Percentiles rank a stretch among this genome's conserved stretches.
These are phyloP conservation scores for Drosophila siamana DNA, from an alignment of 2,888 invertebrate genomes.

Conservation along the genomic window DNA sequence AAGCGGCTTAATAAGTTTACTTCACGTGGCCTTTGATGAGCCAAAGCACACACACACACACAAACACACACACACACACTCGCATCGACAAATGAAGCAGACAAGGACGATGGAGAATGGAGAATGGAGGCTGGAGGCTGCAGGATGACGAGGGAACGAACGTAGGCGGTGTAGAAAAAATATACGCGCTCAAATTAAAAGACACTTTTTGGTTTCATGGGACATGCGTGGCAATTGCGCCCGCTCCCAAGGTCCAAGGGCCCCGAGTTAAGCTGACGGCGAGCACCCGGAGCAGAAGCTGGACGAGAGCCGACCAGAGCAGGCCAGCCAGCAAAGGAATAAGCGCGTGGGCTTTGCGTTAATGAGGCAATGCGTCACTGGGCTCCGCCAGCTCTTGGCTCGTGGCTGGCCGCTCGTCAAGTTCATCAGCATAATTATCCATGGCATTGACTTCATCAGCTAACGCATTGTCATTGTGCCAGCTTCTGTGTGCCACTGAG, in stretches of 20 bases:
- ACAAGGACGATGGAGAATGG: not conserved
- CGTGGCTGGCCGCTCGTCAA: slow-evolving; percentile 53
- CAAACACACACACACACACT: not conserved
- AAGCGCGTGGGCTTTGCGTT: slow-evolving; percentile 74
- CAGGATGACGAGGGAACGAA: too few relatives aligned
- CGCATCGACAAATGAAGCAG: not conserved
- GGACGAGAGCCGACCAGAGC: slow-evolving; percentile 1
- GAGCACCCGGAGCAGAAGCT: not conserved
- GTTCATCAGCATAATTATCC: slow-evolving; percentile 80
- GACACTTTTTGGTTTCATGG: slow-evolving; percentile 71
- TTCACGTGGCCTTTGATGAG: slow-evolving; percentile 68
- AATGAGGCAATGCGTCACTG: slow-evolving; percentile 80
- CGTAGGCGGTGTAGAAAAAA: slow-evolving; percentile 12
- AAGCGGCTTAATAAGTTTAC: slow-evolving; percentile 73
- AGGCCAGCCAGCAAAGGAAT: slow-evolving; percentile 31
- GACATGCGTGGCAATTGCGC: slow-evolving; percentile 76
- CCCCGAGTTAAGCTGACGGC: not conserved
- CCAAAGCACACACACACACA: slow-evolving; percentile 16
- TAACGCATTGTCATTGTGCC: slow-evolving; percentile 59
- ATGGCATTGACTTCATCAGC: slow-evolving; percentile 80
- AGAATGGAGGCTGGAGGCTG: not conserved
- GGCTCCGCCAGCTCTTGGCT: slow-evolving; percentile 25
- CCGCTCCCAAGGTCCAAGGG: not conserved
- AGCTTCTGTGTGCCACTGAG: slow-evolving; percentile 44
- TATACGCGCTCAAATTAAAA: slow-evolving; percentile 67